phyloP scores from a whole-genome alignment of 2,113 vertebrate genomes.

The Lepidothrix coronata region DNA sequence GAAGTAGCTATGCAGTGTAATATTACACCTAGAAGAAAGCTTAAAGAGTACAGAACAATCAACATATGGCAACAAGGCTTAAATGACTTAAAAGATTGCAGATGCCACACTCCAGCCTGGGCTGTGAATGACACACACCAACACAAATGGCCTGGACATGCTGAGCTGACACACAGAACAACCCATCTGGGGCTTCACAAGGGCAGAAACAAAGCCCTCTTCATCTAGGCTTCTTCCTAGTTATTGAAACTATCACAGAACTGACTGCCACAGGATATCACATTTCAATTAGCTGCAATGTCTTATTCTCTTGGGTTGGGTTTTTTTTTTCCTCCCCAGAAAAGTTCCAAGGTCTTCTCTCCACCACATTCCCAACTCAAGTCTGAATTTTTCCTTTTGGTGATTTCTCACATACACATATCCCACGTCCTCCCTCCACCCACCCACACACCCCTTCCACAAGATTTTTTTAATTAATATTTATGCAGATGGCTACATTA shows the following conservation, averaged over 20 bases:
- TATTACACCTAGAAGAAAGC: background rate
- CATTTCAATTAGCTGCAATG: background rate
- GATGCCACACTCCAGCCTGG: background rate
- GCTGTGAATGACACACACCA: background rate
- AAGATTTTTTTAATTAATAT: background rate
- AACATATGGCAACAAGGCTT: background rate
- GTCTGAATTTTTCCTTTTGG: accelerated
- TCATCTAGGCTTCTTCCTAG: background rate
- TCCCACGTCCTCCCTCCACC: background rate
- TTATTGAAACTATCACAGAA: background rate
- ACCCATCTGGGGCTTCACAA: background rate
- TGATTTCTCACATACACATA: background rate
- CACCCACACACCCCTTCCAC: background rate
- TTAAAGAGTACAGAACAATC: background rate
- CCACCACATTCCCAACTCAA: background rate
- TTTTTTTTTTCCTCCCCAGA: background rate
- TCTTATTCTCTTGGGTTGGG: background rate
- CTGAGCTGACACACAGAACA: background rate
- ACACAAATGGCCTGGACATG: background rate
- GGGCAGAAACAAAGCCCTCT: background rate
- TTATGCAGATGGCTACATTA: background rate
- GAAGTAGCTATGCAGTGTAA: background rate
- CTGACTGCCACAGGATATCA: background rate
- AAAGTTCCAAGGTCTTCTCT: background rate
- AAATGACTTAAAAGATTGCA: background rate